These are phyloP conservation scores for Sitta europaea DNA, from an alignment of 2,113 vertebrate genomes.

Conservation along the genomic window DNA sequence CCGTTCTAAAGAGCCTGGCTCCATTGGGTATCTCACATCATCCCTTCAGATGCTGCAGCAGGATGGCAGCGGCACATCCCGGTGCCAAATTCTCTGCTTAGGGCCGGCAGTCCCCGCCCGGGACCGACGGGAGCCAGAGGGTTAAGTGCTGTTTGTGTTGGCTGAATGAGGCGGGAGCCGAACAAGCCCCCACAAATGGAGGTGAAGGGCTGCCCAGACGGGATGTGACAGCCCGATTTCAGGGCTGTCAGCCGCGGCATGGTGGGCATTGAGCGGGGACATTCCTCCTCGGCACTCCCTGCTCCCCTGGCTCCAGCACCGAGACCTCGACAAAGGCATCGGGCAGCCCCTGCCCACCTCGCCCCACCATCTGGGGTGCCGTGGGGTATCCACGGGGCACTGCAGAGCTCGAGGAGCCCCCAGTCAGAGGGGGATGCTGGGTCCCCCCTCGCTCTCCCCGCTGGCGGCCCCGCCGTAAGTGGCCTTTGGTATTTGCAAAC, in stretches of 20 bases:
- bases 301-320: slow-evolving; percentile 31
- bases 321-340: not conserved
- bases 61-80: not conserved
- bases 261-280: slow-evolving; percentile 50
- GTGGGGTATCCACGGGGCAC: not conserved
- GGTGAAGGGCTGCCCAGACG: slow-evolving; percentile 60
- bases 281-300: slow-evolving; percentile 11
- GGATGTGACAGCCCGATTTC: slow-evolving; percentile 66
- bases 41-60: not conserved
- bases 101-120: not conserved
- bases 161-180: slow-evolving; percentile 30
- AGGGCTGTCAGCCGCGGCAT: slow-evolving; percentile 58
- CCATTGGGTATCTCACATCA: not conserved
- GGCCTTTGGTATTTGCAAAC: slow-evolving; percentile 68
- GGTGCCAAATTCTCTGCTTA: not conserved
- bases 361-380: not conserved
- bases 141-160: slow-evolving; percentile 66
- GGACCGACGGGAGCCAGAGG: slow-evolving; percentile 9
- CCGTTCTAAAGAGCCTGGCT: not conserved
- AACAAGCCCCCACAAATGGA: slow-evolving; percentile 53
- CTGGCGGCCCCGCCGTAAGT: not conserved
- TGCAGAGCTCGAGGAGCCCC: not conserved
- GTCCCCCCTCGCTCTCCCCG: not conserved
- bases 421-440: not conserved
- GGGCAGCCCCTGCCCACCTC: not conserved